Base-by-base conservation (phyloP, 23 tunicate genomes). In the Halocynthia roretzi region DNA sequence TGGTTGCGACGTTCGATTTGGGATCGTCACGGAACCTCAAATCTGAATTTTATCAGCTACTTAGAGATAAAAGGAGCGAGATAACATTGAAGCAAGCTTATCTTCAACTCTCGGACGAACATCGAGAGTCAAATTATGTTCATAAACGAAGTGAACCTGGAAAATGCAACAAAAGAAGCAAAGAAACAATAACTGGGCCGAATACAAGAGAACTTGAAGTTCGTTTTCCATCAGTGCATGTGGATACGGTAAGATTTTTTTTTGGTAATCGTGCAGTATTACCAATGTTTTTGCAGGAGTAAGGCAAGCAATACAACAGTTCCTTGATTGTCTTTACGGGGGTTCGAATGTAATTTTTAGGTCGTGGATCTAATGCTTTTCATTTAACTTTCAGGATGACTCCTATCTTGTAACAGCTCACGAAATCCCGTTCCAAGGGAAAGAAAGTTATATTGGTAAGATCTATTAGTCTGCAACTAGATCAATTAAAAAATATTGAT, bases 361-460 rank as follows among this genome's bases (percentile, higher is more conserved):
- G 17, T 58, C 63, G 4, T 58, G 17, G 15, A 14, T 58, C 17
- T 58, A 58, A 58, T 58, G 63, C 17, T 58, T 58, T 15, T 58
- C 4, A 14, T 15, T 77, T 83, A 31, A 7, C 70, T 76, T 65
- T 7, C 61, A 86, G 91, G 71, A 80, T 73, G 91, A 86, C 58
- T 53, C 51, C 52, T 86, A 86, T 55, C 31, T 86, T 69, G 80
- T 84, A 67, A 86, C 91, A 20, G 44, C 84, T 8, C 50, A 21
- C 49, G 18, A 54, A 21, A 76, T 80, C 44, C 91, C 91, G 19
- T 86, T 64, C 60, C 21, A 65, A 50, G 85, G 77, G 11, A 52
- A 72, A 53, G 80, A 62, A 61, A 86, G 91, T 57, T 85, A 70
- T 68, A 58, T 85, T 9, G 67, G 89, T 85, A 71, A 71, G 87